Evolutionary conservation across 2,113 vertebrate genomes (phyloP).

Genomic region (Peromyscus leucopus): DNA sequence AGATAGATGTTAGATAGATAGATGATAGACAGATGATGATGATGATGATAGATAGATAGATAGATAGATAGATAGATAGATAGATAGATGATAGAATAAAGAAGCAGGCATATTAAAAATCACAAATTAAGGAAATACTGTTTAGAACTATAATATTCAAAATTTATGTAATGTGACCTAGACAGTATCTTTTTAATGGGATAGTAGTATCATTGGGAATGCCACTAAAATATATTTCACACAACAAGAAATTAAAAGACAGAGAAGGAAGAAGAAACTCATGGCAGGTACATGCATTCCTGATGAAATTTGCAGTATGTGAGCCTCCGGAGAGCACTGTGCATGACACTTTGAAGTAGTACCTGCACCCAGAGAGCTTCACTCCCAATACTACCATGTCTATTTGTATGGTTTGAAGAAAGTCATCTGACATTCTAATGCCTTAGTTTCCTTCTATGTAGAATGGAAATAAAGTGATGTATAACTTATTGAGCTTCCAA

Average conservation of each 20-base stretch:
- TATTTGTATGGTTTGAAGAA: neutral
- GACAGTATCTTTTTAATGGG: neutral
- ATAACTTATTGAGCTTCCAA: neutral
- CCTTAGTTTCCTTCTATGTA: neutral
- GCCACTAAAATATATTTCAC: neutral
- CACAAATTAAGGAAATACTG: neutral
- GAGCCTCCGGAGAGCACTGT: no score
- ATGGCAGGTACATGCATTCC: neutral
- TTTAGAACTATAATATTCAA: conserved; percentile 9
- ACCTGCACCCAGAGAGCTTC: no score
- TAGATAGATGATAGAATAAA: neutral
- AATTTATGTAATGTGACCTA: neutral
- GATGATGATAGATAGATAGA: neutral
- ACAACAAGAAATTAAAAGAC: neutral
- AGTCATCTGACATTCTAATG: neutral
- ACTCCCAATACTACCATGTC: neutral
- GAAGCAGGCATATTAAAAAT: neutral
- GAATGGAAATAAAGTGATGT: neutral
- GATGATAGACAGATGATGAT: neutral
- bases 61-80: neutral
- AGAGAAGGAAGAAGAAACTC: neutral
- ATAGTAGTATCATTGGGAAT: neutral
- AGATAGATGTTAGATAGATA: neutral
- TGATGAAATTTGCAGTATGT: neutral
- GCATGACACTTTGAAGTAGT: neutral